A percentile compares a stretch with the other conserved stretches of the same genome.
These are phyloP conservation scores for Eriosoma lanigerum DNA, from an alignment of 1,140 invertebrate genomes.

Conservation along the genomic window DNA sequence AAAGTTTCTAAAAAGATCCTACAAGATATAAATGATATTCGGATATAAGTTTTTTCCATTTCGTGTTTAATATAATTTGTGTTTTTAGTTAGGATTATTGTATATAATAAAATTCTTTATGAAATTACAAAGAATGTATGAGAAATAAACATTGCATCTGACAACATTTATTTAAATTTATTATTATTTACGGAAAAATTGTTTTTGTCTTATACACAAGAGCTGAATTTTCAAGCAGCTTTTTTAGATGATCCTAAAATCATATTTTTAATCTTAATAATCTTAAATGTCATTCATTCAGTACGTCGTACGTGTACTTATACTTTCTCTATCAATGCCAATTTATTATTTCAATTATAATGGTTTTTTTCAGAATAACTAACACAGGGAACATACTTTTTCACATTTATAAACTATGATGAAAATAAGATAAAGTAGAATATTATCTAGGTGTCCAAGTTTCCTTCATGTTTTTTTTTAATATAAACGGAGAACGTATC, in stretches of 20 bases:
- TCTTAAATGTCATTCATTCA: too few relatives aligned
- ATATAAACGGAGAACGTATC: too few relatives aligned
- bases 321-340: not conserved
- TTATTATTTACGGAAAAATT: not conserved
- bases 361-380: slow-evolving; percentile 17
- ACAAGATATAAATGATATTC: slow-evolving; percentile 19
- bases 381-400: not conserved
- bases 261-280: too few relatives aligned
- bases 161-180: slow-evolving; percentile 13
- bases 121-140: slow-evolving; percentile 17
- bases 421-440: not conserved
- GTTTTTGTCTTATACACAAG: slow-evolving; percentile 12
- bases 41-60: slow-evolving; percentile 33
- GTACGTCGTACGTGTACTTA: slow-evolving; percentile 2
- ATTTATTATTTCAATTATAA: not conserved
- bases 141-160: slow-evolving; percentile 9
- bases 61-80: slow-evolving; percentile 1
- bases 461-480: too few relatives aligned
- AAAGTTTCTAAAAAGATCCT: slow-evolving; percentile 14
- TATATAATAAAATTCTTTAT: not conserved
- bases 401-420: not conserved
- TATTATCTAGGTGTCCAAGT: too few relatives aligned
- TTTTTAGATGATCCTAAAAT: not conserved
- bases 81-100: slow-evolving; percentile 4
- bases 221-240: not conserved